Evolutionary conservation across 2,797 vertebrate species (phyloP), one percentile per base, ranked within the genome.

Genomic region (Pantherophis vulpinus): DNA sequence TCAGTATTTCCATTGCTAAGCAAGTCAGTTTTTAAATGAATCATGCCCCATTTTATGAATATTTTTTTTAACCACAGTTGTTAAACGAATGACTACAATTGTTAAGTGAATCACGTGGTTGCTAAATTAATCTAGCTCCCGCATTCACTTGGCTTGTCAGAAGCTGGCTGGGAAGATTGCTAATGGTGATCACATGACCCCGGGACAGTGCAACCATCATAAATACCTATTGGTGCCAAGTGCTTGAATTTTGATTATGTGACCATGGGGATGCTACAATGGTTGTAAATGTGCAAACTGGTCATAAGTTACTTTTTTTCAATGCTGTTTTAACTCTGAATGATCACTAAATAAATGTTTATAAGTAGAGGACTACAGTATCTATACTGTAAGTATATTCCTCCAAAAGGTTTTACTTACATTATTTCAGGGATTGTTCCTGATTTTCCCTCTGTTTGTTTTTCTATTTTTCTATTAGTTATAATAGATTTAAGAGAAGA

Each of bases 401-500:
- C 3, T 56, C 29, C 58, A 61, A 51, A 37, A 74, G 0, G 2
- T 87, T 0, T 0, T 25, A 55, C n/a, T 0, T 0, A 0, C 54
- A 27, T 86, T 94, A 47, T 54, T 93, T 54, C 27, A 60, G 63
- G 58, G 83, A 51, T 60, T 93, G 90, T 90, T 87, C 47, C 55
- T 56, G 83, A 86, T n/a, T 86, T 55, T 20, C 0, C 6, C 2
- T 0, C 0, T 54, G 10, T 27, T 47, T 92, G n/a, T 32, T 94
- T 93, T 83, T 92, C 13, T 83, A 47, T 83, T 47, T 83, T 87
- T 74, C 92, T 18, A n/a, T 92, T 94, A 20, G 0, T 47, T 59
- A 16, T 61, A 94, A 86, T 86, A 86, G 92, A 51, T 83, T 11
- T 91, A 95, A 91, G 93, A 94, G 58, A 91, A 96, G 60, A 92